phyloP scores from a whole-genome alignment of 2,888 invertebrate genomes.

The Ormyrus labotus region DNA sequence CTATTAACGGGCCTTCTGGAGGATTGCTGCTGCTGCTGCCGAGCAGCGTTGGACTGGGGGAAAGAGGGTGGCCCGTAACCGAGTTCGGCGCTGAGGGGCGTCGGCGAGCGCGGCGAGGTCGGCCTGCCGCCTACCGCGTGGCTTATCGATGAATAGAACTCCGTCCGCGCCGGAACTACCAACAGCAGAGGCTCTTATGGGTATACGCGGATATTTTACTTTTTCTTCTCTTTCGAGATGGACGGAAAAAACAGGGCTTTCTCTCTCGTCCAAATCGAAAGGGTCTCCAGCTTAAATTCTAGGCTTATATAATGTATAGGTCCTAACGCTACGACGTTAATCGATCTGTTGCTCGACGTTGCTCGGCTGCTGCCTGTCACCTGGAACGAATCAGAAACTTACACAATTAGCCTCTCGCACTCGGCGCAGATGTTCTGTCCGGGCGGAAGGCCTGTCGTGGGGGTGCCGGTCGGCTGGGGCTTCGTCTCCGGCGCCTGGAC shows the following conservation, averaged over 20 bases:
- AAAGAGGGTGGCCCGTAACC: conserved; percentile 60
- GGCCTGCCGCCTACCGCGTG: conserved; percentile 84
- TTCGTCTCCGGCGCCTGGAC: conserved; percentile 84
- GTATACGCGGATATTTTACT: no score
- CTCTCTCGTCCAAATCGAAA: no score
- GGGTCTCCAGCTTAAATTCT: no score
- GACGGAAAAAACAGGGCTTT: no score
- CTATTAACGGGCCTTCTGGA: neutral
- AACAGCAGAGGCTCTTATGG: neutral
- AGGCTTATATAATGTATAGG: no score
- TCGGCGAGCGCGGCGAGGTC: conserved; percentile 79
- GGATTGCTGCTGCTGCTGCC: no score
- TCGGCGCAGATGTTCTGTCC: conserved; percentile 97
- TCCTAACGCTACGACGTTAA: no score
- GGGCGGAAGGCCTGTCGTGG: conserved; percentile 79
- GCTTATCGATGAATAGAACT: conserved; percentile 87
- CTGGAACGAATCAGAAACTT: conserved; percentile 78
- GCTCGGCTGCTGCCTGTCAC: conserved; percentile 24
- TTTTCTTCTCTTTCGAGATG: no score
- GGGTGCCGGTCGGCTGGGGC: conserved; percentile 19
- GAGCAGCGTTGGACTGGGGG: no score
- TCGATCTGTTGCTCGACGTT: conserved; percentile 11
- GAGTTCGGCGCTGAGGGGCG: conserved; percentile 76
- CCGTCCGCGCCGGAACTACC: conserved; percentile 73
- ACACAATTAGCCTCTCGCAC: conserved; percentile 98